phyloP scores from a whole-genome alignment of 2,888 invertebrate species.

The Parnassius mnemosyne region DNA sequence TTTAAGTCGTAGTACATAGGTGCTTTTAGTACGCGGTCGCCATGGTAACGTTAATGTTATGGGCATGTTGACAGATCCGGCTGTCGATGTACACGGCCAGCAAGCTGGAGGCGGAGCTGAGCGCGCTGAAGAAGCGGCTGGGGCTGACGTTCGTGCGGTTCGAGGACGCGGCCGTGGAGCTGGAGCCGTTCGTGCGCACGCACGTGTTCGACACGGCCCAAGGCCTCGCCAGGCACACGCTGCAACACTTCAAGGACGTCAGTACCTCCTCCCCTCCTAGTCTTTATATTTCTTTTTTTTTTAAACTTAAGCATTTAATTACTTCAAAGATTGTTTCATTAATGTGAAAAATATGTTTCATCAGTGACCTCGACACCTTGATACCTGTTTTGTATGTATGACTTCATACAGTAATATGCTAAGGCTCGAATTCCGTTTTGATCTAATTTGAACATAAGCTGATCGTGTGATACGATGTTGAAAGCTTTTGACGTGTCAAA shows the following conservation, averaged over 20 bases:
- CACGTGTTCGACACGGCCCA: constrained; percentile 96
- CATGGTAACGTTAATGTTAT: too few species aligned
- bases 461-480: too few species aligned
- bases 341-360: too few species aligned
- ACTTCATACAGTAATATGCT: too few species aligned
- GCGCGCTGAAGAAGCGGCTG: constrained; percentile 89
- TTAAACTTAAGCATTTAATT: too few species aligned
- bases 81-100: constrained; percentile 94
- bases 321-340: too few species aligned
- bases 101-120: constrained; percentile 87
- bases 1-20: neutral
- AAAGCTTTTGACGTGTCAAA: too few species aligned
- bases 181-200: constrained; percentile 91
- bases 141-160: constrained; percentile 96
- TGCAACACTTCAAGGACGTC: constrained; percentile 92
- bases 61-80: constrained; percentile 81
- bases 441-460: too few species aligned
- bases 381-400: too few species aligned
- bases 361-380: too few species aligned
- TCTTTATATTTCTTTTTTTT: neutral
- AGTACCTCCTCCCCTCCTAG: constrained; percentile 35
- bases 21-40: neutral
- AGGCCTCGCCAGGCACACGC: constrained; percentile 89
- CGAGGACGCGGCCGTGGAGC: constrained; percentile 96
- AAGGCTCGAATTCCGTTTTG: too few species aligned